A percentile compares a stretch with the other conserved stretches of the same genome.
Evolutionary conservation across 1,140 invertebrate species (phyloP).

Genomic region (Wasmannia auropunctata): DNA sequence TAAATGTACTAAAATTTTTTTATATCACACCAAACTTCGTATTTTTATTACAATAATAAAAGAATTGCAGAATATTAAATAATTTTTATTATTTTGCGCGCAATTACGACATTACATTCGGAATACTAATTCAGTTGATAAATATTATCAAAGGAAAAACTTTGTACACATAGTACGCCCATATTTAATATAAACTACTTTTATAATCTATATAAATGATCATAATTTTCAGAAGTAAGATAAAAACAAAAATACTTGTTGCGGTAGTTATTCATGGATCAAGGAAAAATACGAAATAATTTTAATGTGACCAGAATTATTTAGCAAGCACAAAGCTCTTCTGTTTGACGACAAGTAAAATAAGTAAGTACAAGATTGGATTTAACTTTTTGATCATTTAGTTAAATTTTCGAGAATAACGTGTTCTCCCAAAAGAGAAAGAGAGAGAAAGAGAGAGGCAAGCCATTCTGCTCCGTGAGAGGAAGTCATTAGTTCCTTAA

Average conservation of each 20-base stretch:
- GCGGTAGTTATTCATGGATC: neutral
- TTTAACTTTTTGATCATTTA: neutral
- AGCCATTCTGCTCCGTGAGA: neutral
- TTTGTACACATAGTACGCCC: neutral
- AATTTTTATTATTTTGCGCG: neutral
- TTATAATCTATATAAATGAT: neutral
- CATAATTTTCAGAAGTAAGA: neutral
- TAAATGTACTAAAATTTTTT: neutral
- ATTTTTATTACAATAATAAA: neutral
- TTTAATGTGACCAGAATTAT: neutral
- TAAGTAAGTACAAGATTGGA: neutral
- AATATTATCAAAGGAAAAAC: neutral
- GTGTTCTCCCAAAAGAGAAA: neutral
- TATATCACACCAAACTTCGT: neutral
- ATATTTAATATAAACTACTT: neutral
- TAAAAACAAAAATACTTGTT: neutral
- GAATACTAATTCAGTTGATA: neutral
- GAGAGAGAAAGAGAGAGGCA: neutral
- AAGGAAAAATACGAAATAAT: neutral
- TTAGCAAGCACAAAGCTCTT: neutral
- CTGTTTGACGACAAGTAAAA: neutral
- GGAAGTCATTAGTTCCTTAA: slow-evolving; percentile 56
- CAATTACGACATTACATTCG: neutral
- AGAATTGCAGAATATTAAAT: neutral
- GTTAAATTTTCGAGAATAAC: neutral